Evolutionary conservation across 1,140 invertebrate genomes (phyloP).

Genomic region (Drepana arcuata): DNA sequence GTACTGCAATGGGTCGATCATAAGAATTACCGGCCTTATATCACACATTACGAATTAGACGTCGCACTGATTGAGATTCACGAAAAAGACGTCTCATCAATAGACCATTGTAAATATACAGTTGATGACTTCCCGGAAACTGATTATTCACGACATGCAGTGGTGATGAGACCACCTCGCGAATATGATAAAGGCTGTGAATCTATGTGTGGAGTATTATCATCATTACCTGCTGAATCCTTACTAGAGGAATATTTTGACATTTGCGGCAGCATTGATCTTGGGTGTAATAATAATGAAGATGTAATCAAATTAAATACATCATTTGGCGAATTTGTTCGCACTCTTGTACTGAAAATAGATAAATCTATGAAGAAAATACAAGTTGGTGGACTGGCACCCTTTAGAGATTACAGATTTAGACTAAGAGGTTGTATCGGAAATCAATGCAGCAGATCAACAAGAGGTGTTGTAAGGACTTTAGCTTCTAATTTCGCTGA

Average conservation of each 20-base stretch:
- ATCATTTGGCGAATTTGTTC: conserved; percentile 25
- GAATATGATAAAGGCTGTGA: conserved; percentile 50
- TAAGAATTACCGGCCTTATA: conserved; percentile 35
- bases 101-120: conserved; percentile 32
- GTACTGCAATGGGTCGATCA: conserved; percentile 53
- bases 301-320: conserved; percentile 23
- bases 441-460: conserved; percentile 33
- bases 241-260: conserved; percentile 54
- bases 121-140: conserved; percentile 25
- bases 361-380: conserved; percentile 24
- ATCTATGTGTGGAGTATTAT: conserved; percentile 48
- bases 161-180: conserved; percentile 45
- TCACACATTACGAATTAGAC: conserved; percentile 45
- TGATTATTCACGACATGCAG: conserved; percentile 42
- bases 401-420: conserved; percentile 54
- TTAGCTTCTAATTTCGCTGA: conserved; percentile 33
- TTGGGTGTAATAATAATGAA: conserved; percentile 24
- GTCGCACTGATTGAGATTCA: conserved; percentile 37
- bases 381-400: conserved; percentile 39
- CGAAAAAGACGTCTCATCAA: conserved; percentile 15
- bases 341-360: conserved; percentile 33
- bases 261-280: conserved; percentile 26
- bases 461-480: conserved; percentile 38
- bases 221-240: conserved; percentile 33
- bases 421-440: conserved; percentile 40